Conservation (phyloP, 2,888 invertebrate species). For the Chrysopilus asiliformis region DNA sequence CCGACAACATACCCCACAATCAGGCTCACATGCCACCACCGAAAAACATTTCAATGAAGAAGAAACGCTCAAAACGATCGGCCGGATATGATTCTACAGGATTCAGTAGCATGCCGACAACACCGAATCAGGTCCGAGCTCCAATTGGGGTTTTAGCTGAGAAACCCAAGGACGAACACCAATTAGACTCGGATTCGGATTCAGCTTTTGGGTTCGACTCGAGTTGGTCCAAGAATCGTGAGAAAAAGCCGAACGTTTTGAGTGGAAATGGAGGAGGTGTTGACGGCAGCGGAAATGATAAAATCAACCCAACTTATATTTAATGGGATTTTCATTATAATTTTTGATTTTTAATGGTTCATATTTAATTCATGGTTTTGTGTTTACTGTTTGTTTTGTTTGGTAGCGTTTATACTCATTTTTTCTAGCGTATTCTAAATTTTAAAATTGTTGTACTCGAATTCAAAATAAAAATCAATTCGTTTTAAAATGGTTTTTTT, state of each 20-base stretch:
- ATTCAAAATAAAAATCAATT: too few species aligned
- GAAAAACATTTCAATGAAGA: conserved; percentile 50
- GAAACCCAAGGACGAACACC: conserved; percentile 22
- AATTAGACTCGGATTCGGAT: conserved; percentile 72
- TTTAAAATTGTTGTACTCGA: too few species aligned
- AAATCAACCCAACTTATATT: conserved; percentile 4
- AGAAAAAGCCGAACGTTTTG: background rate
- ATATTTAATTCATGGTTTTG: too few species aligned
- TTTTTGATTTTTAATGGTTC: too few species aligned
- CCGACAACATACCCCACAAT: conserved; percentile 68
- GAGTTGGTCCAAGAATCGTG: conserved; percentile 43
- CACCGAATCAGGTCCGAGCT: conserved; percentile 47
- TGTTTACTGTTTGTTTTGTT: too few species aligned
- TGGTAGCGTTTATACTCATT: too few species aligned
- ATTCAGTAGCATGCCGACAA: conserved; percentile 51
- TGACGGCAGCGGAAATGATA: background rate
- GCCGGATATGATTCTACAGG: conserved; percentile 40
- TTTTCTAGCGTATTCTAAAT: too few species aligned
- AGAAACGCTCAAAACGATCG: conserved; percentile 50
- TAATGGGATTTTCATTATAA: conserved; percentile 1
- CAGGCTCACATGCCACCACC: conserved; percentile 55
- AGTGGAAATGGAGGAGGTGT: conserved; percentile 15
- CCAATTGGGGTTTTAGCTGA: conserved; percentile 21
- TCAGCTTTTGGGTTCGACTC: conserved; percentile 76
- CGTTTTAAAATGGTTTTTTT: too few species aligned